Evolutionary conservation across 2,888 invertebrate species (phyloP), one percentile per base, ranked within the genome.

Genomic region (Limnephilus lunatus): DNA sequence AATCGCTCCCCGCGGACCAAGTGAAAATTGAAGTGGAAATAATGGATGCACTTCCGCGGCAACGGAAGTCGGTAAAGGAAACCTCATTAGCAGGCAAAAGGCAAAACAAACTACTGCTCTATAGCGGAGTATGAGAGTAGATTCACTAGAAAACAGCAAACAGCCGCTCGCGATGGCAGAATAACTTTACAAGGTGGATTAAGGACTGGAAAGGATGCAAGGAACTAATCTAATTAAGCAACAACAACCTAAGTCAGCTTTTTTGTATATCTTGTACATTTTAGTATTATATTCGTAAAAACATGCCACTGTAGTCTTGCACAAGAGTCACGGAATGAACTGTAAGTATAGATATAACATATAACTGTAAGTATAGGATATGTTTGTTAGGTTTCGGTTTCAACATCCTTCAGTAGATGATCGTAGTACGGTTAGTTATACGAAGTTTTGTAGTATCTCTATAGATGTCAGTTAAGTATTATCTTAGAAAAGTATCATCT

Each of bases 11-110:
- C 19, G 83, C 83, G 25, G 32, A 86, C 86, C 25, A 30, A 86
- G 86, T 48, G 86, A 86, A 86, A 86, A 86, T 44, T 86, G 86
- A 86, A 86, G 86, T 44, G 86, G 86, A 86, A 86, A 44, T 86
- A 86, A 44, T 86, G 44, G 44, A 48, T 86, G 86, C 86, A 86
- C 86, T 86, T 30, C 86, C 44, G 44, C 86, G 30, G 86, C 86
- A 30, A 44, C 44, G 30, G 39, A 86, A 30, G 44, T 39, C 86
- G 44, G 86, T 83, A 83, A 83, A 44, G 86, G 86, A 86, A 86
- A 86, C 86, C 86, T 86, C 86, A 86, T 86, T 86, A 86, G 86
- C 86, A n/a, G 30, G 48, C 86, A 44, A 86, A 86, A 44, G 86
- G 86, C 44, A 86, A 86, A 86, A 86, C 86, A 86, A 86, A 86